Base-by-base conservation (phyloP, 2,797 vertebrate genomes). In the Poecilia velifera region DNA sequence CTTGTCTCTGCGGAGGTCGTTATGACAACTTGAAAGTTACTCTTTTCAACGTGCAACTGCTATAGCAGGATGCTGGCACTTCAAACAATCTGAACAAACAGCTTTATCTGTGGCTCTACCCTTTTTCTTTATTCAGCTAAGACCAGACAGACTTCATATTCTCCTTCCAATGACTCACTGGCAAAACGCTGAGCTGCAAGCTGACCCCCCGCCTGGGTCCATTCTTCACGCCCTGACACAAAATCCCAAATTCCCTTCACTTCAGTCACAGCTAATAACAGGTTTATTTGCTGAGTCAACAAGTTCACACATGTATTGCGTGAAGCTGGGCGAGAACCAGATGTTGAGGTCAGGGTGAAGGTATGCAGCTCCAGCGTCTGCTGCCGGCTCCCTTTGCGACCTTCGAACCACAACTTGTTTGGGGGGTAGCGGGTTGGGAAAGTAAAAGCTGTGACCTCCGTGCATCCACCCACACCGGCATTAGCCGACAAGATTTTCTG, bases 321-420 rank as follows among this genome's bases (percentile, higher is more conserved):
- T 10, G 12, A 73, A 47, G 74, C 20, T 57, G 49, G 47, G 66
- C 28, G 12, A 16, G 51, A 36, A 31, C 71, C 75, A 76, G 68
- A 82, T 39, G 76, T 7, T 74, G 78, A 82, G 72, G 22, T 88
- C 66, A 82, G 45, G 64, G 45, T 25, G 39, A 82, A 86, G 81
- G 71, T 79, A 88, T 85, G 86, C 72, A 68, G 70, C 83, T 74
- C 20, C 0, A 2, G 59, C 82, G 73, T 82, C 43, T 39, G 36
- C 62, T 43, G 10, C 51, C 41, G 82, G 74, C 79, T 46, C 41
- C 45, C 20, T 70, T 14, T 7, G 2, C 78, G 81, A 92, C 86
- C 89, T 89, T 55, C 87, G 75, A 88, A 68, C 87, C 49, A 16
- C 39, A 71, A 28, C 59, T 84, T 25, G 71, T 76, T 36, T 74